These are phyloP conservation scores for Phrynocephalus guinanensis DNA, from an alignment of 2,797 vertebrate genomes.

Conservation along the genomic window DNA sequence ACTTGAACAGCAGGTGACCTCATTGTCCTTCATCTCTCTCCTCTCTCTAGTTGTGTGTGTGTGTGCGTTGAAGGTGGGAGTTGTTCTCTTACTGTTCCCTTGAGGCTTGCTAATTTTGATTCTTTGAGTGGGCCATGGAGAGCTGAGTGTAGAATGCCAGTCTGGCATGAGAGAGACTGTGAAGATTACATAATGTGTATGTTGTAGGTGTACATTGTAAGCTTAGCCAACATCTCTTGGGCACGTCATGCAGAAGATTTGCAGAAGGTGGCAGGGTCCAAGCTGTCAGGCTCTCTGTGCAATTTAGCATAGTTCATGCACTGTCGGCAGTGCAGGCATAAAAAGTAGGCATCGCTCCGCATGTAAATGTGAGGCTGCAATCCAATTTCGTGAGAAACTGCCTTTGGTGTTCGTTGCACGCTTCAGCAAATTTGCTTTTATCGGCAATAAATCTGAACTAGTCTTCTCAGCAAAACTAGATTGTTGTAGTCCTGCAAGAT, in stretches of 20 bases:
- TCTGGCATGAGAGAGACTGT: background rate
- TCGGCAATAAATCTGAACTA: background rate
- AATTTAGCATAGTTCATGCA: background rate
- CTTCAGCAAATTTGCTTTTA: background rate
- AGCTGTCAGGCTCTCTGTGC: background rate
- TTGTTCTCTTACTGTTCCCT: background rate
- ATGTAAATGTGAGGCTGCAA: background rate
- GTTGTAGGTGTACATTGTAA: background rate
- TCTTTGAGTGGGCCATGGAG: background rate
- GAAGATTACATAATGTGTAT: constrained; percentile 4
- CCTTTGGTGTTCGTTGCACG: background rate
- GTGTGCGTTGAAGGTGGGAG: background rate
- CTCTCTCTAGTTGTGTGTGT: too few species aligned
- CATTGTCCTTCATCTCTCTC: background rate
- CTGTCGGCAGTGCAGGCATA: accelerated
- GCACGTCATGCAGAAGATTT: background rate
- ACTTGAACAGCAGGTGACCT: background rate
- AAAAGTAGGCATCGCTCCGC: background rate
- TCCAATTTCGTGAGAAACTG: background rate
- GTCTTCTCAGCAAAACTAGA: background rate
- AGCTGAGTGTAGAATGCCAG: background rate
- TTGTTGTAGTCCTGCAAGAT: background rate
- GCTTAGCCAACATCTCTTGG: background rate
- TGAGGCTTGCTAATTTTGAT: background rate
- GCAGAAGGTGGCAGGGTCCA: accelerated